These are phyloP conservation scores for Paralvinella palmiformis DNA, from an alignment of 1,140 invertebrate genomes.

Conservation along the genomic window DNA sequence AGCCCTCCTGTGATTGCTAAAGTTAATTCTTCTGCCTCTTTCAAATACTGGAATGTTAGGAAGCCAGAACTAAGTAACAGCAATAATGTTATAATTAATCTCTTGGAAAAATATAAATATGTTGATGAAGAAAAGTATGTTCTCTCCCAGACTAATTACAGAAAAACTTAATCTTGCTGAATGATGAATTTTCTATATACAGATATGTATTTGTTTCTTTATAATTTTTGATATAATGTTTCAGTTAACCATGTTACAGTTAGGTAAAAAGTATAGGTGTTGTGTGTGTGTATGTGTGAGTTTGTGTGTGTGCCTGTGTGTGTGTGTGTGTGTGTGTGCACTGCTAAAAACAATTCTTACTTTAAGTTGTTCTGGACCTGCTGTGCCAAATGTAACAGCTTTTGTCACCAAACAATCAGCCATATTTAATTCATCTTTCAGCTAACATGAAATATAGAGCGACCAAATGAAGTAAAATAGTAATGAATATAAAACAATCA, in stretches of 20 bases:
- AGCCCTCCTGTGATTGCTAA: background rate
- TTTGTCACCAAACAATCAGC: slow-evolving; percentile 7
- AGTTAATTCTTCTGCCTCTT: background rate
- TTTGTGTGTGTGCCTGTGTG: background rate
- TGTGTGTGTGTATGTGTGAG: no score
- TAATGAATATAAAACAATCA: background rate
- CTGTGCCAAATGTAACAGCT: background rate
- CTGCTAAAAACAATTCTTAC: background rate
- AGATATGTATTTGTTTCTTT: no score
- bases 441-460: background rate
- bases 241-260: no score
- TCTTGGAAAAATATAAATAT: background rate
- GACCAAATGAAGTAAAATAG: background rate
- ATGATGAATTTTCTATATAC: no score
- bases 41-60: background rate
- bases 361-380: background rate
- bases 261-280: no score
- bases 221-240: no score
- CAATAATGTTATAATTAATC: background rate
- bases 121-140: background rate
- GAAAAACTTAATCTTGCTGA: background rate
- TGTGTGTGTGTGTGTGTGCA: background rate
- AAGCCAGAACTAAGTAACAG: background rate
- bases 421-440: background rate
- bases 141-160: background rate